Evolutionary conservation across 2,797 vertebrate species (phyloP), one percentile per base, ranked within the genome.

Genomic region (Fistularia commersonii): DNA sequence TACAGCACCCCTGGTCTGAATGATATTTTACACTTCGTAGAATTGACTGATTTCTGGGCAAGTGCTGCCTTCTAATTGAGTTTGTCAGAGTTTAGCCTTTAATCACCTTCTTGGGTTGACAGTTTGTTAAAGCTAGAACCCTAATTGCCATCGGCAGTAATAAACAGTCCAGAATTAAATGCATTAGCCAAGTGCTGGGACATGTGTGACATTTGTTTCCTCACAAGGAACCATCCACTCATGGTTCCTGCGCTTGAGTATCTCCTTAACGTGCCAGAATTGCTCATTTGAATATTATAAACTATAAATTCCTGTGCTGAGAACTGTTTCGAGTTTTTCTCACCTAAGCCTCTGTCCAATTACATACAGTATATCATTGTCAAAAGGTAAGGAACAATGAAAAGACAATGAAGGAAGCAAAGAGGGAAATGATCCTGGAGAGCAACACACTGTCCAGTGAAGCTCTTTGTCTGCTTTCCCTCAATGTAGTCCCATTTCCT

Each of bases 121-220:
- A 32, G 56, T 40, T 50, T 60, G 23, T 58, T 43, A 49, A 46
- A 44, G 64, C 39, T 50, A 46, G 46, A 54, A 57, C 37, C 7
- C 10, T 46, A 48, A 76, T 64, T 39, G 71, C 71, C 64, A 49
- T 41, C 41, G 66, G 71, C 62, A 43, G 48, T 72, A 75, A 81
- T 80, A 80, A 81, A 73, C 76, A 72, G 47, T 43, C 56, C 64
- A 69, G 31, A 23, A 76, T 75, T 75, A 69, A 72, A 82, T 51
- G 63, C 72, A 56, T 62, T 56, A 66, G 64, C 49, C 61, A 78
- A 65, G 64, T 58, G 57, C 40, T 0, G 32, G 54, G 70, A 74
- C 69, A 69, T 46, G 49, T 62, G 44, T 72, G 77, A 74, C 69
- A 72, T 37, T 43, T 4, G 8, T 35, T 40, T 45, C 49, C 72